phyloP scores from a whole-genome alignment of 2,113 vertebrate species.

The Argyrosomus japonicus region DNA sequence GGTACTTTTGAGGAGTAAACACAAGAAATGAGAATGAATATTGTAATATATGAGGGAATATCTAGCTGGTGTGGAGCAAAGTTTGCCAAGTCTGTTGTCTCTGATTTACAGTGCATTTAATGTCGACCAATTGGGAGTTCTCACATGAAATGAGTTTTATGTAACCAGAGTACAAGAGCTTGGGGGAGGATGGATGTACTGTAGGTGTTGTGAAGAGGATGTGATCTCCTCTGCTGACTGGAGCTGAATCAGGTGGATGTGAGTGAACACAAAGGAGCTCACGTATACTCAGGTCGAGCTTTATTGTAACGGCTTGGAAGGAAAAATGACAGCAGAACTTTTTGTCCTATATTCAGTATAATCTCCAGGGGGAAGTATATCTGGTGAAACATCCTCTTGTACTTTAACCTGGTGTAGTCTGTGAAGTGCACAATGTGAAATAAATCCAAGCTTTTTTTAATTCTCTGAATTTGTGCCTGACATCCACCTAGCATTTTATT shows the following conservation, averaged over 20 bases:
- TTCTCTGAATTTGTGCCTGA: not conserved
- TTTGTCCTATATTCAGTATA: not conserved
- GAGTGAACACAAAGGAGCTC: not conserved
- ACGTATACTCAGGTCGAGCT: not conserved
- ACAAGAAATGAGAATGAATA: constrained; percentile 36
- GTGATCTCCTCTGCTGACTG: constrained; percentile 27
- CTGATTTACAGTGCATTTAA: constrained; percentile 40
- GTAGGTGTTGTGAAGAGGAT: constrained; percentile 44
- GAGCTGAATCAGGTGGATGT: constrained; percentile 36
- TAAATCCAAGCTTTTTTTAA: not conserved
- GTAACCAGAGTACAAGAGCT: constrained; percentile 32
- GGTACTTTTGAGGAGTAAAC: constrained; percentile 35
- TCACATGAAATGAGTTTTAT: constrained; percentile 54
- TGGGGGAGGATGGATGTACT: constrained; percentile 36
- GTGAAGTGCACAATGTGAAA: not conserved
- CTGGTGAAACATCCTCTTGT: not conserved
- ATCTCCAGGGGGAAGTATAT: not conserved
- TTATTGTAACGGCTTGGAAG: constrained; percentile 2
- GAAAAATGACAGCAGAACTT: constrained; percentile 14
- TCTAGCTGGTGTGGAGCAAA: constrained; percentile 37
- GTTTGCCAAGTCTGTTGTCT: constrained; percentile 36
- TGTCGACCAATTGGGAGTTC: constrained; percentile 34
- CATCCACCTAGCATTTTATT: not conserved
- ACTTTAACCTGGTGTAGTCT: not conserved
- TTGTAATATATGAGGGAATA: constrained; percentile 26